Percentiles rank a stretch among this genome's conserved stretches.
These are phyloP conservation scores for Ligdia adustata DNA, from an alignment of 2,888 invertebrate genomes.

Conservation along the genomic window DNA sequence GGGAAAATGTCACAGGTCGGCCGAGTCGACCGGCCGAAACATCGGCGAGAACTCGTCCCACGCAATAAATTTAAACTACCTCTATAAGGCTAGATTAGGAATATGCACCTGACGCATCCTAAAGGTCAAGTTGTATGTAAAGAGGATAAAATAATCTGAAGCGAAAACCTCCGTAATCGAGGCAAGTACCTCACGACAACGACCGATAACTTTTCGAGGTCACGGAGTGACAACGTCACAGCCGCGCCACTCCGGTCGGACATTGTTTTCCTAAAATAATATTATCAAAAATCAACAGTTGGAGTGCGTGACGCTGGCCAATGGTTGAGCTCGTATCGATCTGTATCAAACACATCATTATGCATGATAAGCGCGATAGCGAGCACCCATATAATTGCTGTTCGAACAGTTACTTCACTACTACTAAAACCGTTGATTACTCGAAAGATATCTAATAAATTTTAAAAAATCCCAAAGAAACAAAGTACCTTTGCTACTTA, in stretches of 20 bases:
- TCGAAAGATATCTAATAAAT: not conserved
- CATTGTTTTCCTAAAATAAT: conserved; percentile 56
- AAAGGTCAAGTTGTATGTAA: conserved; percentile 13
- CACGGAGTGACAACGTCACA: conserved; percentile 40
- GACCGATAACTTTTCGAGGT: conserved; percentile 72
- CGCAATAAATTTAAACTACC: not conserved
- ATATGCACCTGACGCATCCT: conserved; percentile 6
- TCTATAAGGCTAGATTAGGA: not conserved
- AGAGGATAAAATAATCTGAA: conserved; percentile 14
- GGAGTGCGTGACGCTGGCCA: conserved; percentile 48
- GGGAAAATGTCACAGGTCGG: conserved; percentile 42
- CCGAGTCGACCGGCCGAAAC: not conserved
- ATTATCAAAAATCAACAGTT: conserved; percentile 55
- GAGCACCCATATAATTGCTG: conserved; percentile 18
- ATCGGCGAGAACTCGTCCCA: not conserved
- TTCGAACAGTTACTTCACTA: conserved; percentile 9
- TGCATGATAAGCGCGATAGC: conserved; percentile 22
- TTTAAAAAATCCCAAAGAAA: too few relatives aligned
- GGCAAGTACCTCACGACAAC: conserved; percentile 51
- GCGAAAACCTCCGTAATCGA: conserved; percentile 62
- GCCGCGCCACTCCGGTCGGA: conserved; percentile 42
- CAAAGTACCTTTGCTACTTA: too few relatives aligned
- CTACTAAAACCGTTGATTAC: not conserved
- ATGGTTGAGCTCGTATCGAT: conserved; percentile 30
- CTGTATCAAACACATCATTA: conserved; percentile 23